These are phyloP conservation scores for Ranitomeya imitator DNA, from an alignment of 2,113 vertebrate genomes.

Conservation along the genomic window DNA sequence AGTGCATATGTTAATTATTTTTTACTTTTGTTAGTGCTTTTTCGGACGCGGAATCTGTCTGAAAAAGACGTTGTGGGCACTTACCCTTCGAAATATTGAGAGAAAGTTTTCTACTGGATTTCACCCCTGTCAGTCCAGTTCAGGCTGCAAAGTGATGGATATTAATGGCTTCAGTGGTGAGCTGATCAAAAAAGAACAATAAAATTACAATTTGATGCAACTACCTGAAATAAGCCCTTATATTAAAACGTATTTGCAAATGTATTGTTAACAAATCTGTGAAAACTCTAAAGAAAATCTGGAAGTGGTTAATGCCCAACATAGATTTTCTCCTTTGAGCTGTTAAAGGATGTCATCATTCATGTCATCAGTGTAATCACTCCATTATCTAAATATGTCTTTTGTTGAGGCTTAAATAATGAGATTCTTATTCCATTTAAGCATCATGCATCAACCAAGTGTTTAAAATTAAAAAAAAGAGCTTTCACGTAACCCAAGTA, in stretches of 20 bases:
- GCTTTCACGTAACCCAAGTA: conserved; percentile 38
- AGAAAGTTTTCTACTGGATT: too few species aligned
- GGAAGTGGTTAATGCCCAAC: conserved; percentile 3
- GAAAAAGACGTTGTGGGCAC: too few species aligned
- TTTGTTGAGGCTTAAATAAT: conserved; percentile 48
- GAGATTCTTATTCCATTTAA: conserved; percentile 46
- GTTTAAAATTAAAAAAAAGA: conserved; percentile 40
- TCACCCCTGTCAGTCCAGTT: too few species aligned
- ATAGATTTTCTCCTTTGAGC: not conserved
- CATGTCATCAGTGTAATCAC: conserved; percentile 47
- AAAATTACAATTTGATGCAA: not conserved
- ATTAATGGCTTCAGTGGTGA: too few species aligned
- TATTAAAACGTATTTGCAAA: not conserved
- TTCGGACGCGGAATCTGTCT: too few species aligned
- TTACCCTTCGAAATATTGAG: too few species aligned
- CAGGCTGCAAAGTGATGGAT: too few species aligned
- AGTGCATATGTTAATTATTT: too few species aligned
- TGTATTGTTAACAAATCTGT: not conserved
- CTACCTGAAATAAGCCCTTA: not conserved
- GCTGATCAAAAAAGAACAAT: not conserved
- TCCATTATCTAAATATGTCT: conserved; percentile 52
- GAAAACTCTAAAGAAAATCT: not conserved
- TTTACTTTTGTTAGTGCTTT: too few species aligned
- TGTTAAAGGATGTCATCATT: conserved; percentile 41
- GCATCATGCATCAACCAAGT: conserved; percentile 38